These are phyloP conservation scores for Latrodectus hesperus DNA, from an alignment of 2,888 invertebrate genomes.

Conservation along the genomic window DNA sequence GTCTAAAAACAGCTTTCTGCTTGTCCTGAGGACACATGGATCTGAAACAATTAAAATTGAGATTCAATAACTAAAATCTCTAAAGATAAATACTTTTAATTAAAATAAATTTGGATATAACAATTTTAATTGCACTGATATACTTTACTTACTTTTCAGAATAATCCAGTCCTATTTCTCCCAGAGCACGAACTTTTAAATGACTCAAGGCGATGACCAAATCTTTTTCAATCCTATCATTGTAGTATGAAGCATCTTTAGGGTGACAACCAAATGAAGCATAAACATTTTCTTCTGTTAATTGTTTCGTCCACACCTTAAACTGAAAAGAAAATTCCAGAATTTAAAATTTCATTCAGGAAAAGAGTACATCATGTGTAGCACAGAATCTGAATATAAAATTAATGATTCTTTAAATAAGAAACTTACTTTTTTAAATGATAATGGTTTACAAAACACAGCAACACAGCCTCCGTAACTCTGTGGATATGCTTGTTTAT, in stretches of 20 bases:
- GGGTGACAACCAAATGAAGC: constrained; percentile 74
- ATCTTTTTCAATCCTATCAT: constrained; percentile 56
- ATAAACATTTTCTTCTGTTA: constrained; percentile 71
- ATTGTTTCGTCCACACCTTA: constrained; percentile 68
- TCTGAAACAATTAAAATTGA: too few species aligned
- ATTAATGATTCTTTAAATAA: not conserved
- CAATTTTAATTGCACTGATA: not conserved
- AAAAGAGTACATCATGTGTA: too few species aligned
- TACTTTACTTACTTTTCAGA: constrained; percentile 74
- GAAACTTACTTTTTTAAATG: constrained; percentile 44
- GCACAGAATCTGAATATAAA: not conserved
- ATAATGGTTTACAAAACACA: constrained; percentile 75
- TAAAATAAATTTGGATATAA: constrained; percentile 11
- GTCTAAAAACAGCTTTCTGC: constrained; percentile 75
- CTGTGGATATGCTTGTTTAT: constrained; percentile 73
- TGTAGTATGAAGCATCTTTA: constrained; percentile 71
- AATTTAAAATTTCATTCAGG: too few species aligned
- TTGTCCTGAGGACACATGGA: constrained; percentile 71
- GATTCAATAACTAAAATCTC: too few species aligned
- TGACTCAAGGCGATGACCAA: constrained; percentile 70
- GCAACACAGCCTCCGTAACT: constrained; percentile 76
- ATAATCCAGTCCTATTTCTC: constrained; percentile 77
- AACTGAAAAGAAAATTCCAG: constrained; percentile 46
- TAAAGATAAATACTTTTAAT: constrained; percentile 71
- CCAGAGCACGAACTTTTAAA: constrained; percentile 75